Evolutionary conservation across 2,888 invertebrate species (phyloP).

Genomic region (Tenthredo scrophulariae): DNA sequence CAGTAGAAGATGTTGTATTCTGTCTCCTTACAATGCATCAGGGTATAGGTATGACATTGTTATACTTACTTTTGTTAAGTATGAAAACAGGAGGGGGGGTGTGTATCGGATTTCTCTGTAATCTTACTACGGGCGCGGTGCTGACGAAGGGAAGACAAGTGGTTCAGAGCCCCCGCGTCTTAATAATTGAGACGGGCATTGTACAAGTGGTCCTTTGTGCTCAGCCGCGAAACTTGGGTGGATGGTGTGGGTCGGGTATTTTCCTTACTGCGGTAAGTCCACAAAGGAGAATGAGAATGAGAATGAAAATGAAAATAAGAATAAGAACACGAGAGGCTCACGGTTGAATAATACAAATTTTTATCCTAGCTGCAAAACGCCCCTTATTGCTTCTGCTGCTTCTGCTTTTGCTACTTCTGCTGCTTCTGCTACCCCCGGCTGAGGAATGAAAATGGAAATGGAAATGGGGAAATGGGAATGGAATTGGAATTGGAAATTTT

Average conservation of each 20-base stretch:
- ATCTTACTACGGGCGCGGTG: background rate
- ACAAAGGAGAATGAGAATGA: conserved; percentile 29
- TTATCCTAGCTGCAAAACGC: conserved; percentile 6
- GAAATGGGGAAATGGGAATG: background rate
- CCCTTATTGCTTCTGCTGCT: background rate
- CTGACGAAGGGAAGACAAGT: conserved; percentile 32
- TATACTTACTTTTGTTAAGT: background rate
- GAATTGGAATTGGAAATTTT: conserved; percentile 26
- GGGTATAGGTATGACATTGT: background rate
- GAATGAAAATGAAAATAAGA: conserved; percentile 12
- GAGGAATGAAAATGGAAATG: conserved; percentile 20
- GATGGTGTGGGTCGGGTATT: background rate
- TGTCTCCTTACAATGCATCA: background rate
- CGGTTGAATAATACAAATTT: conserved; percentile 34
- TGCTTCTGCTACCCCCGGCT: background rate
- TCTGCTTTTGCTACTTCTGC: background rate
- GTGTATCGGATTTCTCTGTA: conserved; percentile 9
- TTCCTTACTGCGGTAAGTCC: background rate
- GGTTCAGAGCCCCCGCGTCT: conserved; percentile 16
- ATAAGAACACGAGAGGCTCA: conserved; percentile 11
- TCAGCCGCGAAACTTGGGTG: conserved; percentile 1
- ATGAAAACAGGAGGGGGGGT: background rate
- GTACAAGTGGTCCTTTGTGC: conserved; percentile 42
- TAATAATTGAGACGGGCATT: conserved; percentile 40
- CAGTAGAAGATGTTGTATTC: background rate